Evolutionary conservation across 2,888 invertebrate genomes (phyloP), one percentile per base, ranked within the genome.

Genomic region (Idaea biselata): DNA sequence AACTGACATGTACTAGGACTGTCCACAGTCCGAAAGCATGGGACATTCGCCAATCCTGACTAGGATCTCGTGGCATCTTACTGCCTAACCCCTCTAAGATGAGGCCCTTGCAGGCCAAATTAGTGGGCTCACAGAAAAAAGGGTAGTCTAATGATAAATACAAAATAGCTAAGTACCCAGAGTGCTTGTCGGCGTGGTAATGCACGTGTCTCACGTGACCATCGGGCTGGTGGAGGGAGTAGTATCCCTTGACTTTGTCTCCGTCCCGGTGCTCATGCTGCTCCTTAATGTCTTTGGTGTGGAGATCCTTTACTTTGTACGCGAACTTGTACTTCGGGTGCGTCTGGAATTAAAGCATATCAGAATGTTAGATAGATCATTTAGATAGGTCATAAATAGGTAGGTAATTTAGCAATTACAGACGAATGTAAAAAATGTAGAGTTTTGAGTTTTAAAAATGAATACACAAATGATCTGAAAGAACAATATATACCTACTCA

Each of bases 191-290:
- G 6, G 78, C 76, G 54, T 79, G 78, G 63, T 85, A 85, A 63
- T 84, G 76, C 1, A 85, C 81, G 32, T 81, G 71, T 58, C 84
- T 78, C 70, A 88, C 75, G 71, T 56, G 17, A 64, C 93, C 93
- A 58, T 91, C 93, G 56, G 93, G 90, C 72, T 93, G 89, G 68
- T 93, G 90, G 61, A 93, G 81, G 16, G 87, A 87, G 80, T 94
- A 94, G 73, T 91, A 75, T 16, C 94, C 94, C 75, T 93, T 90
- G 60, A 94, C 94, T 59, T 84, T 89, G 75, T 94, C 91, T 59
- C 94, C 94, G 77, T 93, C 89, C 62, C 89, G 86, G 73, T 87
- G 84, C 78, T 91, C 91, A 64, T 87, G 88, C 68, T 91, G 90
- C 7, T 87, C 84, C 77, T 91, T 91, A 78, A 89, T 87, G 80